These are phyloP conservation scores for Lindbergichthys nudifrons DNA, from an alignment of 2,797 vertebrate genomes.

Conservation along the genomic window DNA sequence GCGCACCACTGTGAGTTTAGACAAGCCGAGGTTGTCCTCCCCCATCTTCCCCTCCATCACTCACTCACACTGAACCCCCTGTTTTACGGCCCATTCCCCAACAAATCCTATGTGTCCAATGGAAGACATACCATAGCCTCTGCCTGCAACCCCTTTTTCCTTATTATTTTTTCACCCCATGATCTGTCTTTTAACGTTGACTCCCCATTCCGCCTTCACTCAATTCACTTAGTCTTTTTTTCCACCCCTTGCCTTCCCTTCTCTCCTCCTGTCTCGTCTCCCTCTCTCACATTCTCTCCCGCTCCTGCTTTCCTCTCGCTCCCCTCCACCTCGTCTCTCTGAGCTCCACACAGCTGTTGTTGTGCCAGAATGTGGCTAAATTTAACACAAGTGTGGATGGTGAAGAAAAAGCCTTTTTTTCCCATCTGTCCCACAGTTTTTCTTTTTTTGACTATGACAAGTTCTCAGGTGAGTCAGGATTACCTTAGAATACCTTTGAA, in stretches of 20 bases:
- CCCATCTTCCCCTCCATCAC: slow-evolving; percentile 59
- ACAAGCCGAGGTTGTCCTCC: slow-evolving; percentile 61
- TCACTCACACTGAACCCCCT: slow-evolving; percentile 54
- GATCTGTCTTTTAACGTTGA: slow-evolving; percentile 27
- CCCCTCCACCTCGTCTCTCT: slow-evolving; percentile 52
- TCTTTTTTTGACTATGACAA: neutral
- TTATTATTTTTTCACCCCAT: slow-evolving; percentile 11
- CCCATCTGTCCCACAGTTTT: slow-evolving; percentile 66
- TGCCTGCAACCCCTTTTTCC: slow-evolving; percentile 15
- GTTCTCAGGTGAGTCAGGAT: slow-evolving; percentile 16
- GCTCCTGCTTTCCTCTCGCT: slow-evolving; percentile 33
- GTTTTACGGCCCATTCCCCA: slow-evolving; percentile 53
- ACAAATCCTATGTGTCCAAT: slow-evolving; percentile 39
- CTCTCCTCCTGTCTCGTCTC: slow-evolving; percentile 14
- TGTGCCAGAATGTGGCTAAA: slow-evolving; percentile 73
- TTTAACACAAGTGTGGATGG: slow-evolving; percentile 75
- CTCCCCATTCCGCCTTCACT: slow-evolving; percentile 17
- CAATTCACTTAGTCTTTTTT: slow-evolving; percentile 26
- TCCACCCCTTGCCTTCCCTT: slow-evolving; percentile 3
- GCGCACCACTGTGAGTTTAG: slow-evolving; percentile 64
- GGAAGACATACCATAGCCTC: slow-evolving; percentile 39
- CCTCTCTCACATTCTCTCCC: slow-evolving; percentile 37
- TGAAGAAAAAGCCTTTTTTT: slow-evolving; percentile 60
- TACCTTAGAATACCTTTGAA: slow-evolving; percentile 53
- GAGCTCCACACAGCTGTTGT: slow-evolving; percentile 72